Evolutionary conservation across 2,797 vertebrate species (phyloP), one percentile per base, ranked within the genome.

Genomic region (Neosilurus mollespiculum): DNA sequence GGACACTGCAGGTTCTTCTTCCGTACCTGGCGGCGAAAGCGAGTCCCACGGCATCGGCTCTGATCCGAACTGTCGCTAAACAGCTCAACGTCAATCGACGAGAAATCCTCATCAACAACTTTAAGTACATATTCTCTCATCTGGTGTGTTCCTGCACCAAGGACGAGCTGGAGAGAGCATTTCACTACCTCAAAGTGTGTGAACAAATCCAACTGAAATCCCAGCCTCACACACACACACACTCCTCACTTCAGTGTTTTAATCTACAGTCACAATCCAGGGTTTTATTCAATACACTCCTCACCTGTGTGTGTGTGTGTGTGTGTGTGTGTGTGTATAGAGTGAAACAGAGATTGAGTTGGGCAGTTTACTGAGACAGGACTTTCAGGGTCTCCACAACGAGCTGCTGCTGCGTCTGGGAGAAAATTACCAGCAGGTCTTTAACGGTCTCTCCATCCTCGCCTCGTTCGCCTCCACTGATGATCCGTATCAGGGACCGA

Each of bases 81-180:
- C 97, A 99, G 88, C 73, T 99, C 84, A 98, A 98, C 78, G 97
- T 96, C 88, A 99, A 96, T 91, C 94, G 96, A 82, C 95, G 97
- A 89, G 98, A 99, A 90, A 99, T 99, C 88, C 94, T 99, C 78
- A 98, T 99, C 91, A 99, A 96, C 92, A 99, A 99, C 91, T 99
- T 99, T 92, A 99, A 99, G 87, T 99, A 99, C 90, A 99, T 99
- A 88, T 99, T 99, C 90, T 99, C 98, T 86, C 97, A 99, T 85
- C 93, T 99, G 91, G 97, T 99, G 81, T 99, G 98, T 91, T 99
- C 97, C 88, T 99, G 98, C 93, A 96, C 96, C 80, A 99, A 99
- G 89, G 97, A 97, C 89, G 97, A 98, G 90, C 94, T 99, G 78
- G 96, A 98, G 89, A 94, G 93, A 84, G 96, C 97, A 0, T 97